Evolutionary conservation across 2,113 vertebrate species (phyloP).

Genomic region (Reinhardtius hippoglossoides): DNA sequence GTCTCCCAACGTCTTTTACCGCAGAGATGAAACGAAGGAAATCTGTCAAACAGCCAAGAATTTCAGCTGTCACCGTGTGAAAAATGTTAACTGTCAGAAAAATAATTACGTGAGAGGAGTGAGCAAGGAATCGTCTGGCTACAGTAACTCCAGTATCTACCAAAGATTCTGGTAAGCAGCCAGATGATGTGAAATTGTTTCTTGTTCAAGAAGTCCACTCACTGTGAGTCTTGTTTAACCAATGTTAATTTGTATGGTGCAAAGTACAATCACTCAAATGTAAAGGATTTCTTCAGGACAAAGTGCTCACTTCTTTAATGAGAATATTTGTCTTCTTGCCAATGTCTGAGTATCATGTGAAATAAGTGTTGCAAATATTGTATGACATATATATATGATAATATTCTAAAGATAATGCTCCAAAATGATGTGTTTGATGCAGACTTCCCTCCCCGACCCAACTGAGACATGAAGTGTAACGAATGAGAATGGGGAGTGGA

Average conservation of each 20-base stretch:
- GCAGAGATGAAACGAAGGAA: background rate
- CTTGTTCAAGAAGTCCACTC: background rate
- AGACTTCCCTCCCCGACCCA: background rate
- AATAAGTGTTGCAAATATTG: too few species aligned
- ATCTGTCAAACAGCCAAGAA: background rate
- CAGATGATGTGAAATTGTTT: background rate
- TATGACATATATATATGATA: too few species aligned
- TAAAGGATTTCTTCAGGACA: too few species aligned
- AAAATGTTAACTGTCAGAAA: background rate
- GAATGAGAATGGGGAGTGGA: slow-evolving; percentile 22
- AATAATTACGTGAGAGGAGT: background rate
- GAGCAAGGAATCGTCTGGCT: background rate
- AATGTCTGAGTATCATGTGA: too few species aligned
- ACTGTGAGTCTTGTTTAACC: background rate
- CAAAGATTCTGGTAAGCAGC: background rate
- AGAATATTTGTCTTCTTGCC: background rate
- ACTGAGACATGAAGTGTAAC: background rate
- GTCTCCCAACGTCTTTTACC: background rate
- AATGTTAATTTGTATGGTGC: too few species aligned
- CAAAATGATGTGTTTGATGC: background rate
- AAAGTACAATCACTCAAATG: too few species aligned
- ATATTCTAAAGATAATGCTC: background rate
- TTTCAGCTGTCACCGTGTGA: background rate
- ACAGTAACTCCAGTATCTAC: background rate
- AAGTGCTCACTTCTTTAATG: background rate